Conservation (phyloP, 2,797 vertebrate species). For the Crypturellus tataupa region DNA sequence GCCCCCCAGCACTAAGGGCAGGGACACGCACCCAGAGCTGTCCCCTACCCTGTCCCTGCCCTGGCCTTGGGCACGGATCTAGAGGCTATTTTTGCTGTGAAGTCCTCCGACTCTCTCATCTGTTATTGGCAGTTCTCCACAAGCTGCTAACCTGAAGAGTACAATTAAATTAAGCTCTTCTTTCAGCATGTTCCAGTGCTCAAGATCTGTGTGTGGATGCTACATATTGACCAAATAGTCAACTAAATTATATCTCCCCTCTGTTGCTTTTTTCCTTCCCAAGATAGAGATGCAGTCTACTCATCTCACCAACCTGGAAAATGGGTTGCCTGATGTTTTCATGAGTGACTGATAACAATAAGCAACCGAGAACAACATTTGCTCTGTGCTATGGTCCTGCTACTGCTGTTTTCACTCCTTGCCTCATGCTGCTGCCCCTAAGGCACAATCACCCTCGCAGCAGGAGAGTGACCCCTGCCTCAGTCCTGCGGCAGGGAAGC, state of each 20-base stretch:
- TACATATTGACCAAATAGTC: not conserved
- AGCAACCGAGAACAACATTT: not conserved
- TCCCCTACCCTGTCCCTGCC: too few relatives aligned
- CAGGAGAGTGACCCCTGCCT: not conserved
- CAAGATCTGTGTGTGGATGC: not conserved
- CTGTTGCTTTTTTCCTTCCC: not conserved
- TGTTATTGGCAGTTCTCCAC: too few relatives aligned
- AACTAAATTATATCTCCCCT: not conserved
- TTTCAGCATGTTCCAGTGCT: too few relatives aligned
- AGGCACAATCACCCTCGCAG: not conserved
- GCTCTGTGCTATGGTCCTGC: not conserved
- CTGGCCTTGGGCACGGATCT: too few relatives aligned
- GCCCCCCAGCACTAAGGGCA: rapidly evolving
- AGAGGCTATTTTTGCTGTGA: too few relatives aligned
- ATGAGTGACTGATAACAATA: not conserved
- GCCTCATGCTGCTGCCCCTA: not conserved
- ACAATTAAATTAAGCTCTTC: too few relatives aligned
- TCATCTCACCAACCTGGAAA: not conserved
- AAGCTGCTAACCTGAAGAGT: too few relatives aligned
- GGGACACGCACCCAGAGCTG: too few relatives aligned
- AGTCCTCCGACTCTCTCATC: too few relatives aligned
- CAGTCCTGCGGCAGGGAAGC: not conserved
- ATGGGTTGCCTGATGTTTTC: not conserved
- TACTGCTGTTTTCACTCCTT: rapidly evolving
- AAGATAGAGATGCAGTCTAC: not conserved